Base-by-base conservation (phyloP, 1,140 invertebrate genomes). In the Caenorhabditis inopinata region DNA sequence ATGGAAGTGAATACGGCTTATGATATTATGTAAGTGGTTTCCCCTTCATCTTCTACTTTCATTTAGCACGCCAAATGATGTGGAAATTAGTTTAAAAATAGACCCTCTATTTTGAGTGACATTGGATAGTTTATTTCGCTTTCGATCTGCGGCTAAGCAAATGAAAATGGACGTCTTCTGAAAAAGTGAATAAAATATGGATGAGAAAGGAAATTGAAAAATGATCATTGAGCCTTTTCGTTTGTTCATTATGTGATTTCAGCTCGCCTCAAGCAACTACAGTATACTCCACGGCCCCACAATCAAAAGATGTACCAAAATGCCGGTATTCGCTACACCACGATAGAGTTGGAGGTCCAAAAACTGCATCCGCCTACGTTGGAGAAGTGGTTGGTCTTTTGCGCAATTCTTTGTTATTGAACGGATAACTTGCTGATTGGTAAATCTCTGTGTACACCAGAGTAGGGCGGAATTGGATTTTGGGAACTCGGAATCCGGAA, bases 251-350 rank as follows among this genome's bases (percentile, higher is more conserved):
- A n/a, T n/a, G n/a, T 23, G 9, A 2, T 46, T 79, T 27, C n/a
- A 79, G 73, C n/a, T 18, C 25, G 0, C 78, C 58, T 2, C 46
- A 47, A 79, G 46, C 78, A 7, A 47, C 51, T 47, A 47, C 73
- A 16, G 12, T 74, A 11, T 21, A 25, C 6, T 48, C 46, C 2
- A 45, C 42, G 11, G 29, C 58, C 23, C 35, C 21, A 21, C 58
- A 47, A 18, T 46, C 78, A 11, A 23, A 32, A 49, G 21, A 18
- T 9, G 47, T 23, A 45, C 74, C 74, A 35, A 75, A 79, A 23
- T 79, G 78, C 78, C 45, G 53, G 9, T 79, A 79, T 29, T 79
- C 78, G 16, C 68, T 79, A 3, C 78, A 79, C 74, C 35, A 68
- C 12, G 48, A 74, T 16, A 18, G 42, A 6, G 27, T 62, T 18